Evolutionary conservation across 2,797 vertebrate genomes (phyloP), one percentile per base, ranked within the genome.

Genomic region (Odontamblyopus lacepedii): DNA sequence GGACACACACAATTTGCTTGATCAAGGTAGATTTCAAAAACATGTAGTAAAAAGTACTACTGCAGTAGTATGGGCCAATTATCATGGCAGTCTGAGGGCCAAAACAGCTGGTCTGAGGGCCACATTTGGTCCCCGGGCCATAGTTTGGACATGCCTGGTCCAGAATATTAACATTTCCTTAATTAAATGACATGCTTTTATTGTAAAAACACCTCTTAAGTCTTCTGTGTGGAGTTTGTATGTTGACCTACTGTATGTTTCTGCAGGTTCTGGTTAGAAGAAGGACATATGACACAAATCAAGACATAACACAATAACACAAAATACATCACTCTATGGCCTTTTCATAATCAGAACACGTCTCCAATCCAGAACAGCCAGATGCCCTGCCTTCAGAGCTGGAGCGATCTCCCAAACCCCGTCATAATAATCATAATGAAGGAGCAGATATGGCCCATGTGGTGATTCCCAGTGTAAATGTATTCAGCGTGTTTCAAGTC

Each of bases 401-500:
- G 50, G 78, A 86, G 78, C 80, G 65, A 82, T 82, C 77, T 79
- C 76, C 75, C 65, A 80, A 82, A 89, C 84, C 80, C 80, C 69
- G 65, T 76, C 73, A 80, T 80, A 76, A 83, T 80, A 86, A 81
- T 82, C 76, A 81, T 78, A 85, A 88, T 87, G 15, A 83, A 84
- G 79, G 80, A 30, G 78, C 77, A 81, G 79, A 88, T 84, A 87
- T 88, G 78, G 70, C 35, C 48, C 5, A 26, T 66, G 67, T 95
- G 96, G 95, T 95, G 95, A 95, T 95, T 32, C 35, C 5, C 72
- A 67, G 84, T 93, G 93, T 95, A 89, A 88, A 87, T 90, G 82
- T 87, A 87, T 88, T 89, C 90, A 85, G 90, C 72, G 78, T 95
- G 96, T 95, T 96, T 97, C 95, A 96, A 96, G 95, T 95, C 95